phyloP scores from a whole-genome alignment of 1,140 invertebrate species.

The Lucilia cuprina region DNA sequence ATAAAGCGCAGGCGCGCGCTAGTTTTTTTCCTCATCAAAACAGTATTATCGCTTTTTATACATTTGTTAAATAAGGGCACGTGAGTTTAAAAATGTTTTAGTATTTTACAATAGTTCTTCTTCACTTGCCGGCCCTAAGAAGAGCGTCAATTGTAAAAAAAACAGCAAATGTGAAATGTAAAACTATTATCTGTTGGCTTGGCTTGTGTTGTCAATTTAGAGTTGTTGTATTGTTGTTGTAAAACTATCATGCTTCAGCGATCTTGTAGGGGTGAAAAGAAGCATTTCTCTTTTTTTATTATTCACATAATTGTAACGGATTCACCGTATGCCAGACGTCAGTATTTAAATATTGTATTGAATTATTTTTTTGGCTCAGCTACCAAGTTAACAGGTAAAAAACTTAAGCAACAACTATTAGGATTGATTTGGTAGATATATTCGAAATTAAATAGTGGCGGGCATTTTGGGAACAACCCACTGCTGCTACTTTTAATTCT shows the following conservation, averaged over 20 bases:
- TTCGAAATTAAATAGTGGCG: background rate
- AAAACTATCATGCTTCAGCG: constrained; percentile 19
- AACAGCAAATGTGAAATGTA: background rate
- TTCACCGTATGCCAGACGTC: constrained; percentile 31
- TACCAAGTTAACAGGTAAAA: constrained; percentile 5
- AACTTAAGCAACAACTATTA: background rate
- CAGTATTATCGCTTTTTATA: background rate
- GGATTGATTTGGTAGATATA: background rate
- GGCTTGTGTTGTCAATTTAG: constrained; percentile 6
- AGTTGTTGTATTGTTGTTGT: background rate
- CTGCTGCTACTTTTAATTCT: background rate
- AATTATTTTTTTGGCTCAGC: background rate
- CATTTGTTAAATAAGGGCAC: background rate
- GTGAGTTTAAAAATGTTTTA: background rate
- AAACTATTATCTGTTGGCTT: constrained; percentile 7
- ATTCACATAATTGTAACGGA: constrained; percentile 29
- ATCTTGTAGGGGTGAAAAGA: constrained; percentile 21
- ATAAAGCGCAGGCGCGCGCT: constrained; percentile 12
- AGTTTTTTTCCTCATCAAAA: background rate
- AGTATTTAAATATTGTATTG: background rate
- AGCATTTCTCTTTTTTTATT: constrained; percentile 9
- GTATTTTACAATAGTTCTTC: background rate
- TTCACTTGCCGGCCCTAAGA: background rate
- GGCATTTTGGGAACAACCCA: background rate
- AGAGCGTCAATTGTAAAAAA: background rate